Base-by-base conservation (phyloP, 2,113 vertebrate genomes). In the Dissostichus mawsoni region DNA sequence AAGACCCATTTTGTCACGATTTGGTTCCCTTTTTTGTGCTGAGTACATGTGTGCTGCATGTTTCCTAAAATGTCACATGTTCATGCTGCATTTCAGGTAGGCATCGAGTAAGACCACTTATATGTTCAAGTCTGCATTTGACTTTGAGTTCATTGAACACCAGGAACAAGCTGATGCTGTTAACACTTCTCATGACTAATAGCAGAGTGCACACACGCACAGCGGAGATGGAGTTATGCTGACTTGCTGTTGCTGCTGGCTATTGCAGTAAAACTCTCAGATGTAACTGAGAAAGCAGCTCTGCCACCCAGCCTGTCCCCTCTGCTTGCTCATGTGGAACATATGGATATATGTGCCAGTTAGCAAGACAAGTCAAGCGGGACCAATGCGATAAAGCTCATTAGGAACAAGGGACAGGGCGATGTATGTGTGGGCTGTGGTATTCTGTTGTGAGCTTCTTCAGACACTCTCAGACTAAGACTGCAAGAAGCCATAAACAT, bases 331-430 rank as follows among this genome's bases (percentile, higher is more conserved):
- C 92, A 93, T 92, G 92, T 92, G 92, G 88, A 94, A 93, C 90
- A 91, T 91, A 92, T 90, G 87, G 92, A 94, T 92, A 89, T 92
- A 92, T 93, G 90, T 93, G 92, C 92, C 92, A 92, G 89, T 93
- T 94, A 92, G 89, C 87, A 86, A 82, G 86, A 90, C 88, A 92
- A 94, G 87, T 94, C 92, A 92, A 94, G 93, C 88, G 79, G 89
- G 92, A 89, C 92, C 91, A 91, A 91, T 89, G 77, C 80, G 87
- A 94, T 93, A 91, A 92, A 93, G 90, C 91, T 90, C 91, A 93
- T 93, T 93, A 92, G 89, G 82, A 90, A 89, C 83, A 84, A 85
- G 89, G 84, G 81, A 89, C 80, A 86, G 84, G 53, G 81, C 85
- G 52, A 88, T 91, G 89, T 83, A 88, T 83, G 87, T 87, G 89